phyloP scores from a whole-genome alignment of 2,888 invertebrate species.

The Therioaphis trifolii region DNA sequence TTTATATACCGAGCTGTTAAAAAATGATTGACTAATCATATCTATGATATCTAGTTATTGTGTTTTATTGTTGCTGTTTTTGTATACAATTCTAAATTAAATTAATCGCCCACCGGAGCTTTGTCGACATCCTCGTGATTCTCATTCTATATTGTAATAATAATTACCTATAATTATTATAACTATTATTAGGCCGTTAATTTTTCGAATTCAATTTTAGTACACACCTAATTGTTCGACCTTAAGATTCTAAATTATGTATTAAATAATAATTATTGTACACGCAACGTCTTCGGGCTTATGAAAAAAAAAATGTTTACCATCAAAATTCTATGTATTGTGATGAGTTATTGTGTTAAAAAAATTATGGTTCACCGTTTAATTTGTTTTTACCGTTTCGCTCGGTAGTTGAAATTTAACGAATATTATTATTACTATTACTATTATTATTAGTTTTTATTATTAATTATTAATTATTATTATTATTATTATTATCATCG shows the following conservation, averaged over 20 bases:
- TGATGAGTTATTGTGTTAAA: background rate
- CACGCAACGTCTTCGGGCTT: background rate
- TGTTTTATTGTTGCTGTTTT: constrained; percentile 6
- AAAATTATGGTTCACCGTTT: background rate
- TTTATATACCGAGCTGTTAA: constrained; percentile 5
- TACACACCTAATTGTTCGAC: background rate
- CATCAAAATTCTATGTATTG: constrained; percentile 43
- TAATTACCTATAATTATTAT: constrained; percentile 17
- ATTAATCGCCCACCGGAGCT: constrained; percentile 13
- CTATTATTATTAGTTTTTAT: constrained; percentile 18
- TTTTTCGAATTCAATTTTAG: background rate
- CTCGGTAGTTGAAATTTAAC: constrained; percentile 22
- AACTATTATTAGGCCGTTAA: constrained; percentile 28
- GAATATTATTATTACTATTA: background rate
- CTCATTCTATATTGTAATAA: background rate
- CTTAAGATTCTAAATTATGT: background rate
- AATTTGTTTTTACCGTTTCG: background rate
- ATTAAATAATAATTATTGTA: background rate
- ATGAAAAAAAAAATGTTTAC: constrained; percentile 38
- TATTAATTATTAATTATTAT: constrained; percentile 17
- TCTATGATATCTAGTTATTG: no score
- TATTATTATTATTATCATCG: background rate
- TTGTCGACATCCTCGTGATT: background rate
- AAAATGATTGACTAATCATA: background rate
- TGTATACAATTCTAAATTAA: constrained; percentile 16